Conservation (phyloP, 2,797 vertebrate genomes). For the Pipistrellus pygmaeus region DNA sequence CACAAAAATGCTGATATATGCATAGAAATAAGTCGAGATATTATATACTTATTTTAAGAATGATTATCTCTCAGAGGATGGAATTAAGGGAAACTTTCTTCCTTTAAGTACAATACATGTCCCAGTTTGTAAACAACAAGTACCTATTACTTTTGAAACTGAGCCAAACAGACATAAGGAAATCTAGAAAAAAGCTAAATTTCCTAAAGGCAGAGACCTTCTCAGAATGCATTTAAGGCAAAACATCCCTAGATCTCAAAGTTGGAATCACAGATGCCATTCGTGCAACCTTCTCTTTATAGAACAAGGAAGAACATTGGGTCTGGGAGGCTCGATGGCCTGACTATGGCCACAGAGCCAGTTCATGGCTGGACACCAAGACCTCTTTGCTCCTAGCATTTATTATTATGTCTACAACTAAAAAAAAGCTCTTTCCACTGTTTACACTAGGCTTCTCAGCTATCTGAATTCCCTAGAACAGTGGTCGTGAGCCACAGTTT, state of each 20-base stretch:
- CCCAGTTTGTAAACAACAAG: constrained; percentile 36
- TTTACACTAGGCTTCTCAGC: not conserved
- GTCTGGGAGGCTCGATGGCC: not conserved
- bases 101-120: not conserved
- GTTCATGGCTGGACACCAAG: not conserved
- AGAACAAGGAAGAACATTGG: not conserved
- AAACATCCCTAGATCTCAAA: not conserved
- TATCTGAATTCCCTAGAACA: not conserved
- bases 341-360: not conserved
- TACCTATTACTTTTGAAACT: not conserved
- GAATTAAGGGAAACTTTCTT: constrained; percentile 30
- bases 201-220: not conserved
- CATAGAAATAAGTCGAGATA: not conserved
- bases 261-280: not conserved
- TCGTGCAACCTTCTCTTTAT: not conserved
- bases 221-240: not conserved
- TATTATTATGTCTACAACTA: not conserved
- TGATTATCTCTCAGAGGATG: constrained; percentile 10
- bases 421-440: constrained; percentile 7
- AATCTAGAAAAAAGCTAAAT: not conserved
- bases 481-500: too few relatives aligned
- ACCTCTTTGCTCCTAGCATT: not conserved
- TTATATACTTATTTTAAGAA: constrained; percentile 56
- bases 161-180: not conserved
- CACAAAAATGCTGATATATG: not conserved